These are phyloP conservation scores for Caretta caretta DNA, from an alignment of 2,113 vertebrate genomes.

Conservation along the genomic window DNA sequence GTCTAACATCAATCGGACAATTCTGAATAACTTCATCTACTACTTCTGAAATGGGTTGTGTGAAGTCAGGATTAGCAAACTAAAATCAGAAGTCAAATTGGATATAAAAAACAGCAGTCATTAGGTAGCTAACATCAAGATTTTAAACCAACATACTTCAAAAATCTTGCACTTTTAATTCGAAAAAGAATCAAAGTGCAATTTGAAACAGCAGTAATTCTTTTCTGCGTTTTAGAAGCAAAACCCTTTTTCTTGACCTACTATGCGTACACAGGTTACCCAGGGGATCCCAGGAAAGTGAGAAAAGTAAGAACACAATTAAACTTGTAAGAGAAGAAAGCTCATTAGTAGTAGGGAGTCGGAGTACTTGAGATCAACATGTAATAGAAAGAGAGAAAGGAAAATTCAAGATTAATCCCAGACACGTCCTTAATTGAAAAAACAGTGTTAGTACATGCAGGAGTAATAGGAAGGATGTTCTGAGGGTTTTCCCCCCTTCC, in stretches of 20 bases:
- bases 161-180: background rate
- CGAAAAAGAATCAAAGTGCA: background rate
- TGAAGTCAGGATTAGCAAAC: constrained; percentile 99
- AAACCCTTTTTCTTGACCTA: background rate
- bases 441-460: background rate
- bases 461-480: background rate
- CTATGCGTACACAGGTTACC: background rate
- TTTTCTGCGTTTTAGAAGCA: background rate
- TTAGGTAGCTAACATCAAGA: background rate
- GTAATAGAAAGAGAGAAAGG: background rate
- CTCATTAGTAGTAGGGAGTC: background rate
- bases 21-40: constrained; percentile 99
- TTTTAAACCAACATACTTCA: background rate
- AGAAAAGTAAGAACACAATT: background rate
- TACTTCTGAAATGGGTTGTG: constrained; percentile 98
- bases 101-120: background rate
- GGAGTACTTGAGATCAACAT: background rate
- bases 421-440: background rate
- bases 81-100: constrained; percentile 67
- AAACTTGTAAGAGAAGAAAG: background rate
- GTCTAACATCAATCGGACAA: constrained; percentile 97
- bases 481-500: background rate
- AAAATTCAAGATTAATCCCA: background rate
- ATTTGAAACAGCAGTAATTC: background rate
- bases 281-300: background rate